Evolutionary conservation across 2,888 invertebrate genomes (phyloP).

Genomic region (Serrognathus titanus): DNA sequence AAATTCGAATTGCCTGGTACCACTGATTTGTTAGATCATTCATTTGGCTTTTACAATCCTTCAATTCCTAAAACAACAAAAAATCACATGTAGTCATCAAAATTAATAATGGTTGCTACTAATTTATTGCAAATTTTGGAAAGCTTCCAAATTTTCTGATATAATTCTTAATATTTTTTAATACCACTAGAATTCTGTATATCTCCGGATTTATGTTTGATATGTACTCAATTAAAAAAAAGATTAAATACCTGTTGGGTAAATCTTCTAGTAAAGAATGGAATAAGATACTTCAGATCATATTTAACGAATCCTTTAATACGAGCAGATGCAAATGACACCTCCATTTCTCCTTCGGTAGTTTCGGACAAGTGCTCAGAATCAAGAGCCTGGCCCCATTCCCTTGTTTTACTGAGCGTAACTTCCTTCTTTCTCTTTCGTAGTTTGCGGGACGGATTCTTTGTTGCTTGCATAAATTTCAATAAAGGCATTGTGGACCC

Average conservation of each 20-base stretch:
- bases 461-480: constrained; percentile 78
- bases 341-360: constrained; percentile 90
- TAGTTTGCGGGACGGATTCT: constrained; percentile 56
- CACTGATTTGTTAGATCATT: constrained; percentile 93
- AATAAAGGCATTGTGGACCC: constrained; percentile 97
- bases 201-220: no score
- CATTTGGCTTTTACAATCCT: constrained; percentile 96
- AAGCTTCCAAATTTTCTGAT: no score
- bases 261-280: constrained; percentile 93
- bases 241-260: constrained; percentile 73
- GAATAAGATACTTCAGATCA: constrained; percentile 91
- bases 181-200: no score
- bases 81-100: neutral
- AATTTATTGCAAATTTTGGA: no score
- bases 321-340: constrained; percentile 75
- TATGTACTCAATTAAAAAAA: neutral
- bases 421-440: constrained; percentile 69
- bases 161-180: no score
- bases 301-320: constrained; percentile 85
- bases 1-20: constrained; percentile 93
- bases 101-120: no score
- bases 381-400: constrained; percentile 95
- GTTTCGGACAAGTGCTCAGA: constrained; percentile 90
- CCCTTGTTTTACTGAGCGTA: constrained; percentile 94
- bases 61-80: constrained; percentile 68